Base-by-base conservation (phyloP, 1,140 invertebrate species). In the Odontomachus brunneus region DNA sequence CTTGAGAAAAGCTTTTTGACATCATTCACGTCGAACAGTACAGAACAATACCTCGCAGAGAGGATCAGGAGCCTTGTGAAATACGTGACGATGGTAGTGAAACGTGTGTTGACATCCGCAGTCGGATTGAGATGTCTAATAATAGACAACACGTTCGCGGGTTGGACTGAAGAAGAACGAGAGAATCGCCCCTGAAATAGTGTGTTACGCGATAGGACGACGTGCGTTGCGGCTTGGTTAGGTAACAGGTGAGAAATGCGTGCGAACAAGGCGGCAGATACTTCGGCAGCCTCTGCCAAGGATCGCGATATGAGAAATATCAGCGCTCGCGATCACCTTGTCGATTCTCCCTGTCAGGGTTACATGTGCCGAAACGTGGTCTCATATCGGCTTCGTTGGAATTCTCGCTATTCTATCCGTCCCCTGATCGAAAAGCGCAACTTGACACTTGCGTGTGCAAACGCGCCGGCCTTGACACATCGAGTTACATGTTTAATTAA, bases 191-290 rank as follows among this genome's bases (percentile, higher is more conserved):
- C 74, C 85, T 88, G 89, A 90, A 85, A 90, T 88, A 92, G 83
- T 88, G 71, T 12, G 84, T 91, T 88, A 87, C 75, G 86, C 81
- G 88, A 90, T 80, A 90, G 84, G 86, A 84, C 87, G 63, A 53
- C 26, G 14, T 66, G 63, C 84, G 55, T 83, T 83, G 69, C 87
- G 85, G 55, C 14, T 33, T 2, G 2, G 80, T 89, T 89, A 92
- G 89, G 83, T 92, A 92, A 93, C 84, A 83, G 33, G 48, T 84
- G 85, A 86, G 88, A 44, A 44, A 74, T 82, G 72, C 89, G 29
- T 33, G 29, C 29, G 88, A 84, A 71, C 63, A 81, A 60, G 69
- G 19, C n/a, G 33, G 75, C 19, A 74, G 84, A 80, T 9, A 86
- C 33, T 83, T 67, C 55, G 74, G 62, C 12, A 19, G 48, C 73